Evolutionary conservation across 2,113 vertebrate species (phyloP).

Genomic region (Vidua macroura): DNA sequence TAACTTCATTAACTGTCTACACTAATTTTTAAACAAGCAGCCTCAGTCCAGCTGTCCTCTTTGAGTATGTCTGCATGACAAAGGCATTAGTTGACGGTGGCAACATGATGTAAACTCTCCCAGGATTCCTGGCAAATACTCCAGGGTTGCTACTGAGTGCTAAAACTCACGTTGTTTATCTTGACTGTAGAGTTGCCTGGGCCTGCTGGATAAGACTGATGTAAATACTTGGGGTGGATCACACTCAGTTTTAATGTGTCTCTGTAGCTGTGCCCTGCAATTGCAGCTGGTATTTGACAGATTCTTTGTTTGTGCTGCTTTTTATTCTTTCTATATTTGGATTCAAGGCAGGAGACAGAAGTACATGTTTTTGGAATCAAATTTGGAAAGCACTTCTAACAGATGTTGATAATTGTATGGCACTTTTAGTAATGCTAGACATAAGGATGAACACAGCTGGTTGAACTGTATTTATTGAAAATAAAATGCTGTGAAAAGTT

Average conservation of each 20-base stretch:
- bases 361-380: not conserved
- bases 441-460: constrained; percentile 5
- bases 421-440: not conserved
- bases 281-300: not conserved
- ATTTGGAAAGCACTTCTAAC: constrained; percentile 26
- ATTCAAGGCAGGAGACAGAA: constrained; percentile 19
- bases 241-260: not conserved
- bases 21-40: not conserved
- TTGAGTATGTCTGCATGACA: not conserved
- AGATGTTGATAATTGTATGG: constrained; percentile 37
- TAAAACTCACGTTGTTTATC: not conserved
- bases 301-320: constrained; percentile 5
- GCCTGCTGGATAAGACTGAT: not conserved
- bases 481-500: constrained; percentile 24
- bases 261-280: not conserved
- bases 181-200: not conserved
- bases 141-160: not conserved
- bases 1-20: constrained; percentile 6
- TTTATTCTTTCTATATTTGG: constrained; percentile 34
- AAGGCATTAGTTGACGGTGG: not conserved
- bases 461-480: constrained; percentile 43
- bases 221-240: not conserved
- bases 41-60: not conserved
- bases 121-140: not conserved
- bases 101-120: not conserved